Conservation (phyloP, 2,888 invertebrate genomes). For the Platycnemis pennipes region DNA sequence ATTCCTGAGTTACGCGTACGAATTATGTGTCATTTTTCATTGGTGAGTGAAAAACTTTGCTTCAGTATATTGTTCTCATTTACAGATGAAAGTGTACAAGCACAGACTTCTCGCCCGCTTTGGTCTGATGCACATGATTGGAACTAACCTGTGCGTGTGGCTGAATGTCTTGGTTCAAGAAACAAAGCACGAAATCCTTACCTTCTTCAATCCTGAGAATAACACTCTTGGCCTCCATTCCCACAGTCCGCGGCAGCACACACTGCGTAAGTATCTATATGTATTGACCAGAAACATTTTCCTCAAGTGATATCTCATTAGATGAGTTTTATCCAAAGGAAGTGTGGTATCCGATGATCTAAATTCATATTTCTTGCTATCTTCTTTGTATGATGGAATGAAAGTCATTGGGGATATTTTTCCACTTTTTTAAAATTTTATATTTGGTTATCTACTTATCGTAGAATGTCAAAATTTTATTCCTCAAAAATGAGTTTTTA, state of each 20-base stretch:
- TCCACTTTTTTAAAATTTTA: background rate
- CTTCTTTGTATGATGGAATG: too few species aligned
- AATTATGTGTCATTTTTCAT: too few species aligned
- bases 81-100: slow-evolving; percentile 91
- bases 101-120: slow-evolving; percentile 95
- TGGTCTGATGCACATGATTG: slow-evolving; percentile 99
- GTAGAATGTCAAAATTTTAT: background rate
- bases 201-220: slow-evolving; percentile 94
- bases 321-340: too few species aligned
- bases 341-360: too few species aligned
- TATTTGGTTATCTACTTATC: background rate
- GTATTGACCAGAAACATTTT: too few species aligned
- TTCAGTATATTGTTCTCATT: slow-evolving; percentile 74
- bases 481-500: too few species aligned
- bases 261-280: background rate
- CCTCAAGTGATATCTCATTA: too few species aligned
- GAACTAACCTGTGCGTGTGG: slow-evolving; percentile 98
- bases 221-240: slow-evolving; percentile 85
- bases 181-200: slow-evolving; percentile 96
- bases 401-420: too few species aligned
- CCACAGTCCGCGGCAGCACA: slow-evolving; percentile 54
- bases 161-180: slow-evolving; percentile 96
- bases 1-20: too few species aligned
- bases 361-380: too few species aligned
- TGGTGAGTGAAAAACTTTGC: too few species aligned